Evolutionary conservation across 1,140 invertebrate species (phyloP), one percentile per base, ranked within the genome.

Genomic region (Leptinotarsa lineolata): DNA sequence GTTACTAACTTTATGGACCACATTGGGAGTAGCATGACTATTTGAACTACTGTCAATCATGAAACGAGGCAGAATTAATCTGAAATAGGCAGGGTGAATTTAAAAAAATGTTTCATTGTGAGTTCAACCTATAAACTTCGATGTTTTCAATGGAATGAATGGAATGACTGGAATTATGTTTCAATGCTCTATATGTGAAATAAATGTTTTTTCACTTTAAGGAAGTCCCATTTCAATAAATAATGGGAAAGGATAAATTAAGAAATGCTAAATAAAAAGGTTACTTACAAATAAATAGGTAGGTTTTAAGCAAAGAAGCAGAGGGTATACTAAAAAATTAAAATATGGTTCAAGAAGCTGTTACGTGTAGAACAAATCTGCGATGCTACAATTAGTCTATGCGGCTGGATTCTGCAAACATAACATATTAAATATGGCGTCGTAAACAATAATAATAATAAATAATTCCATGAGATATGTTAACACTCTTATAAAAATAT

Each of bases 321-420:
- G n/a, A 68, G 64, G 39, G 64, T 68, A 68, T 18, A 58, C 67
- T 58, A 70, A 63, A 68, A 68, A 60, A 74, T 73, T 74, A 75
- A 70, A 76, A 22, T 72, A 76, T 74, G 69, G 73, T 67, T 68
- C 75, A 78, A 75, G 76, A 79, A 80, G 74, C 73, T 77, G 75
- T 45, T 81, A 82, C 79, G 81, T 82, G 80, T 81, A 79, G 78
- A 70, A 80, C 76, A 82, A 78, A 75, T 79, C 80, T 79, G 80
- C 80, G 80, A 79, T 82, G 79, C 80, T 82, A 82, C 81, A 81
- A 80, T 82, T 82, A 82, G 80, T 81, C 80, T 78, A 82, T 82
- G 81, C 80, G 74, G 80, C 80, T 80, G 81, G 80, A 75, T 79
- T 82, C 81, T 82, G 81, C 80, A 82, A 82, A 82, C 80, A 82